Conservation (phyloP, 2,888 invertebrate genomes). For the Drosophila hamatofila region DNA sequence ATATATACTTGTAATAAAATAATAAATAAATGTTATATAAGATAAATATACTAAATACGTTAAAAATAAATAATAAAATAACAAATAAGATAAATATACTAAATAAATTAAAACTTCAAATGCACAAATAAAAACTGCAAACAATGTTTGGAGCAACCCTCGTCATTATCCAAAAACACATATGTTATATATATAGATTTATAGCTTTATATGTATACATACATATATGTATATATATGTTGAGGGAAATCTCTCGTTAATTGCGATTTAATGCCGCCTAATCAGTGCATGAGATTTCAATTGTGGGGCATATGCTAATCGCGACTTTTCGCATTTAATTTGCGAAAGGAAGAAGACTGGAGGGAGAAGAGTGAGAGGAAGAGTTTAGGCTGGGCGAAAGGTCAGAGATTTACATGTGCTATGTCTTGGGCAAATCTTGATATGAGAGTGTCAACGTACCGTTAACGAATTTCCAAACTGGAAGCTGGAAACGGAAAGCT, state of each 20-base stretch:
- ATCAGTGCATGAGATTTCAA: conserved; percentile 66
- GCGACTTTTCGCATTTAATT: conserved; percentile 1
- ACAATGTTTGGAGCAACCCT: conserved; percentile 27
- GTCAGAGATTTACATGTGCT: conserved; percentile 66
- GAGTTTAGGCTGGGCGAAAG: conserved; percentile 31
- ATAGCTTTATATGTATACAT: neutral
- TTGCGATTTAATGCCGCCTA: conserved; percentile 59
- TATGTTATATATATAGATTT: conserved; percentile 1
- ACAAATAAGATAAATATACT: too few relatives aligned
- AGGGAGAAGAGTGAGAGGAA: too few relatives aligned
- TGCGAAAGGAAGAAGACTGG: neutral
- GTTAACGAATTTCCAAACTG: conserved; percentile 66
- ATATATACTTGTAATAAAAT: too few relatives aligned
- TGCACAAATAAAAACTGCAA: neutral
- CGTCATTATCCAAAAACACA: conserved; percentile 3
- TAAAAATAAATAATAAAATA: too few relatives aligned
- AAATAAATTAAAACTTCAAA: neutral
- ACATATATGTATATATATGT: neutral
- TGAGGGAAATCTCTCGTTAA: conserved; percentile 33
- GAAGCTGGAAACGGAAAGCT: conserved; percentile 20
- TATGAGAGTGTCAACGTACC: conserved; percentile 75
- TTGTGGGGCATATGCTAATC: conserved; percentile 59
- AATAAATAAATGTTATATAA: too few relatives aligned
- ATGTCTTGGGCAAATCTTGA: conserved; percentile 63
- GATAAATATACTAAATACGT: too few relatives aligned